A percentile compares a stretch with the other conserved stretches of the same genome.
These are phyloP conservation scores for Noturus placidus DNA, from an alignment of 2,113 vertebrate species.

Conservation along the genomic window DNA sequence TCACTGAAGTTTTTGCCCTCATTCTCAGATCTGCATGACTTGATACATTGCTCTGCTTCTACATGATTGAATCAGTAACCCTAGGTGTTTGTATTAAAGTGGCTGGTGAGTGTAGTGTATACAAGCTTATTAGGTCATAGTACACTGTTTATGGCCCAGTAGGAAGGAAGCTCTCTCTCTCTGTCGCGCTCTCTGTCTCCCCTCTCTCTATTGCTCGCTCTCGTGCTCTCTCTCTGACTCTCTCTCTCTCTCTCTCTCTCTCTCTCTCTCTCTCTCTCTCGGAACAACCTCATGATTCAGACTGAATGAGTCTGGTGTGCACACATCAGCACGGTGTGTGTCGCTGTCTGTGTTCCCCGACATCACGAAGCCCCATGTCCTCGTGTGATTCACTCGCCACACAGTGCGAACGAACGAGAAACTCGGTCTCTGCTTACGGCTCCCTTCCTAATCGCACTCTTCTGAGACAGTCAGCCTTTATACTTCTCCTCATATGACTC, in stretches of 20 bases:
- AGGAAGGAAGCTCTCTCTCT: neutral
- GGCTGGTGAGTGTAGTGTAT: neutral
- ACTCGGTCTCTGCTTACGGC: neutral
- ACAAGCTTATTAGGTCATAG: neutral
- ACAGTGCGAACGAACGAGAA: neutral
- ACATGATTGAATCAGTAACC: neutral
- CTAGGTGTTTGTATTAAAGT: neutral
- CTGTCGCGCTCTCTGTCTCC: neutral
- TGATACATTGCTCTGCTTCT: neutral
- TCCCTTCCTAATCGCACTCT: neutral
- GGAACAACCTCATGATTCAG: conserved; percentile 22
- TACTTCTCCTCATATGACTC: conserved; percentile 28
- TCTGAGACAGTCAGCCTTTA: conserved; percentile 17
- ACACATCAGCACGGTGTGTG: conserved; percentile 27
- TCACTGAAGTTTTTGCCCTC: neutral
- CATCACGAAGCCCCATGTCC: neutral
- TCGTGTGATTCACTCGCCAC: conserved; percentile 5
- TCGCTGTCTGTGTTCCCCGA: neutral
- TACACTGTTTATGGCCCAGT: neutral
- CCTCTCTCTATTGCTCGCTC: too few species aligned
- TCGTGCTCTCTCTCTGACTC: neutral
- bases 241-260: neutral
- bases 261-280: neutral
- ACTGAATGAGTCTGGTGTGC: conserved; percentile 16
- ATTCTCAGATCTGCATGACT: neutral